These are phyloP conservation scores for Ramphastos sulfuratus DNA, from an alignment of 2,113 vertebrate genomes.

Conservation along the genomic window DNA sequence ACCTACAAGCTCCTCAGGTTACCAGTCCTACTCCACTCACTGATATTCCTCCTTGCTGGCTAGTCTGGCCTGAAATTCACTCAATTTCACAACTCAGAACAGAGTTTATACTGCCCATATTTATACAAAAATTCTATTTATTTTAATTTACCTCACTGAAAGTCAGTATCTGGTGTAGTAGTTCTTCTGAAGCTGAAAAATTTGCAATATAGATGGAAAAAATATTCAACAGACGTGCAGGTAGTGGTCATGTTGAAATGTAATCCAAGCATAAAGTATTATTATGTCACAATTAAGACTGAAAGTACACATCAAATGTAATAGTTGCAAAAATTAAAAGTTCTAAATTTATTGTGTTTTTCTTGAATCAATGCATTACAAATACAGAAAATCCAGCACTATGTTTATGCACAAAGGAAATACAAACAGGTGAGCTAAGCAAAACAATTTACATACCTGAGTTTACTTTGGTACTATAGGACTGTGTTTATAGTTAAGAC, in stretches of 20 bases:
- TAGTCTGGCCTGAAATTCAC: neutral
- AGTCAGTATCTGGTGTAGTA: neutral
- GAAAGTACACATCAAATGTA: fast-evolving
- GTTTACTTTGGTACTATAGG: neutral
- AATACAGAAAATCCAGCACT: neutral
- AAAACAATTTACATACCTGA: neutral
- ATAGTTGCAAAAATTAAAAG: neutral
- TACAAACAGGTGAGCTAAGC: neutral
- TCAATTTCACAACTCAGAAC: neutral
- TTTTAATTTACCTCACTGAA: neutral
- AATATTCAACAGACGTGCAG: neutral
- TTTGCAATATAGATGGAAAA: neutral
- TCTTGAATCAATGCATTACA: neutral
- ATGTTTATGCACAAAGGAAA: neutral
- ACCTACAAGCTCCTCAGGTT: neutral
- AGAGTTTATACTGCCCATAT: neutral
- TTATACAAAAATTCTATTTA: neutral
- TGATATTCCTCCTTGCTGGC: neutral
- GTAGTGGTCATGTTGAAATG: neutral
- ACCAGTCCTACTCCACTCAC: neutral
- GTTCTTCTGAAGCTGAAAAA: neutral
- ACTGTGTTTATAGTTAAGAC: neutral
- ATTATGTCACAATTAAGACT: neutral
- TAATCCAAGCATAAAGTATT: neutral
- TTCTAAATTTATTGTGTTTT: neutral